Percentiles rank a stretch among this genome's conserved stretches.
phyloP scores from a whole-genome alignment of 2,888 invertebrate species.

The Ptilodon capucinus region DNA sequence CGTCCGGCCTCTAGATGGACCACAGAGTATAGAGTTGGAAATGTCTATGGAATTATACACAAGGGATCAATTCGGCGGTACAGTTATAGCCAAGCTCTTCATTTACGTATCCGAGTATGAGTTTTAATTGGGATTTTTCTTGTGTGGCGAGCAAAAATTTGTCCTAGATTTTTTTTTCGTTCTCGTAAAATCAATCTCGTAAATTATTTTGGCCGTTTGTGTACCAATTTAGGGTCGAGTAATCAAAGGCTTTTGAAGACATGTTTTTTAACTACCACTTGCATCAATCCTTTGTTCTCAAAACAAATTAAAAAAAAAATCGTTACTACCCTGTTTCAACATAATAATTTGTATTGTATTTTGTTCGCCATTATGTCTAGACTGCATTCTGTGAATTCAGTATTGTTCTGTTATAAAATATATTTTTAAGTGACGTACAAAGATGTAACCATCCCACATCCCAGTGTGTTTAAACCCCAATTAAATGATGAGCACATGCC shows the following conservation, averaged over 20 bases:
- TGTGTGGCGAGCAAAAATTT: conserved; percentile 5
- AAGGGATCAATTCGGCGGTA: conserved; percentile 88
- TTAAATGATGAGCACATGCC: neutral
- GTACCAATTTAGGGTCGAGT: too few species aligned
- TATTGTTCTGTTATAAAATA: conserved; percentile 31
- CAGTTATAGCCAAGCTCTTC: conserved; percentile 92
- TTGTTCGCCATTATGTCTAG: too few species aligned
- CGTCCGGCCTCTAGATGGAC: conserved; percentile 89
- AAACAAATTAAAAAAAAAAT: too few species aligned
- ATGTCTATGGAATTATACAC: conserved; percentile 93
- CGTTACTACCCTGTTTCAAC: too few species aligned
- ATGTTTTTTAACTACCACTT: too few species aligned
- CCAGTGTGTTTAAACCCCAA: neutral
- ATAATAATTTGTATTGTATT: too few species aligned
- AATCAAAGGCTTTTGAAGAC: too few species aligned
- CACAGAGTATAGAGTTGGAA: conserved; percentile 95
- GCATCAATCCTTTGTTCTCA: too few species aligned
- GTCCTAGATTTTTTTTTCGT: neutral
- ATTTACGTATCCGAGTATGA: conserved; percentile 93
- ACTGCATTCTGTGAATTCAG: conserved; percentile 43
- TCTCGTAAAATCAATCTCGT: conserved; percentile 3
- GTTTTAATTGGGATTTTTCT: conserved; percentile 57
- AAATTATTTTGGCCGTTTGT: too few species aligned
- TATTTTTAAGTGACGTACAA: conserved; percentile 14
- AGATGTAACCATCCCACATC: neutral